Evolutionary conservation across 2,113 vertebrate genomes (phyloP).

Genomic region (Gobius niger): DNA sequence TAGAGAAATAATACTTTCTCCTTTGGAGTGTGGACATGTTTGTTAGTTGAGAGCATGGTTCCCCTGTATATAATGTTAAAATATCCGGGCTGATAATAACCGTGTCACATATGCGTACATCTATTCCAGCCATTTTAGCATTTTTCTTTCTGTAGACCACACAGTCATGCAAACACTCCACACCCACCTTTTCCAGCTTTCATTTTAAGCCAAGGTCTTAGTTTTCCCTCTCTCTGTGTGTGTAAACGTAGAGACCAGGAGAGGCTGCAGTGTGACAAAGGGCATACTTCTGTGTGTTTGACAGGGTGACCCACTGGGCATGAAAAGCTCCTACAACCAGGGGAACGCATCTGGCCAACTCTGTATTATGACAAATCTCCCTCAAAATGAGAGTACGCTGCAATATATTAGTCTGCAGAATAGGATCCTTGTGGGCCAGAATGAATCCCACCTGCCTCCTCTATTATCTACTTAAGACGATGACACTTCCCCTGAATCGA

Average conservation of each 20-base stretch:
- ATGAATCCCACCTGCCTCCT: conserved; percentile 50
- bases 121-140: too few relatives aligned
- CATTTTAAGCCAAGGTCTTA: conserved; percentile 48
- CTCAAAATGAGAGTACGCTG: conserved; percentile 62
- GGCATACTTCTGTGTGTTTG: conserved; percentile 54
- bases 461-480: conserved; percentile 43
- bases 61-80: too few relatives aligned
- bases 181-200: conserved; percentile 30
- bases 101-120: too few relatives aligned
- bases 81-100: too few relatives aligned
- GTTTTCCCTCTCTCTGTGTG: conserved; percentile 16
- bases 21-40: too few relatives aligned
- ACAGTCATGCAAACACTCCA: background rate
- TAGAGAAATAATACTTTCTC: too few relatives aligned
- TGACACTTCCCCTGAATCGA: conserved; percentile 29
- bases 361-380: conserved; percentile 73
- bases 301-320: conserved; percentile 68
- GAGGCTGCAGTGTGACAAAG: conserved; percentile 54
- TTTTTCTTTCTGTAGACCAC: too few relatives aligned
- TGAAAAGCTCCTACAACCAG: conserved; percentile 49
- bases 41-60: too few relatives aligned
- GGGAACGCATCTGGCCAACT: conserved; percentile 53
- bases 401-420: conserved; percentile 58
- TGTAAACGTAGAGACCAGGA: conserved; percentile 19
- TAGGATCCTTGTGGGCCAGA: conserved; percentile 40